A percentile compares a stretch with the other conserved stretches of the same genome.
Conservation (phyloP, 35 echinoderm and acorn worm genomes). For the Holothuria glaberrima region DNA sequence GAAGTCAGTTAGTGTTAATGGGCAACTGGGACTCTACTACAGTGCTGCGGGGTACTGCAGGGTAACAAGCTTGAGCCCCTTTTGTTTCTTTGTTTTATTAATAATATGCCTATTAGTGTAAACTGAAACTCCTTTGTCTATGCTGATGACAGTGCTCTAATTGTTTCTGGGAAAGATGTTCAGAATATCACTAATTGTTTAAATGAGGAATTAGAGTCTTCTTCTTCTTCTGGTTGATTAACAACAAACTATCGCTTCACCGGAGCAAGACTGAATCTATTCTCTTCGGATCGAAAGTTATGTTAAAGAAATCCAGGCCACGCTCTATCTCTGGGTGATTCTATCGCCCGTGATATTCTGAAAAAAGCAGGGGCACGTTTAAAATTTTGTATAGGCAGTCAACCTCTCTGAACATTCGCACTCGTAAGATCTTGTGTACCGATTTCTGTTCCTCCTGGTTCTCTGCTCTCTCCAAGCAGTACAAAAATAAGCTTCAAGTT, state of each 20-base stretch:
- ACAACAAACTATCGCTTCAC: too few relatives aligned
- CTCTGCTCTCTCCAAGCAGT: too few relatives aligned
- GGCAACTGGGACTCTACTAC: background rate
- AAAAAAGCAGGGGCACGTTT: too few relatives aligned
- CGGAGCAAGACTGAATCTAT: background rate
- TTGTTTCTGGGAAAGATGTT: background rate
- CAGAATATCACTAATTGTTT: background rate
- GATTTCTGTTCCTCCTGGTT: too few relatives aligned
- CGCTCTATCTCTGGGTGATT: background rate
- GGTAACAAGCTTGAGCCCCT: background rate
- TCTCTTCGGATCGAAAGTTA: background rate
- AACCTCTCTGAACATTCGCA: too few relatives aligned
- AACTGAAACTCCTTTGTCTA: background rate
- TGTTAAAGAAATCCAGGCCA: background rate
- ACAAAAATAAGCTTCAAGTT: too few relatives aligned
- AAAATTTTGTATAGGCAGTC: too few relatives aligned
- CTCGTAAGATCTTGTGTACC: too few relatives aligned
- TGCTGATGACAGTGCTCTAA: conserved; percentile 17
- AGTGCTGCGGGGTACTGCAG: background rate
- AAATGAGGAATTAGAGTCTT: background rate
- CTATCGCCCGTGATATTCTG: too few relatives aligned
- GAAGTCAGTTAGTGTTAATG: background rate
- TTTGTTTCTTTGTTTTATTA: background rate
- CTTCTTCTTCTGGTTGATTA: too few relatives aligned
- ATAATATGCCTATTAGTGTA: background rate